phyloP scores from a whole-genome alignment of 1,140 invertebrate genomes.

The Glossosoma conforme region DNA sequence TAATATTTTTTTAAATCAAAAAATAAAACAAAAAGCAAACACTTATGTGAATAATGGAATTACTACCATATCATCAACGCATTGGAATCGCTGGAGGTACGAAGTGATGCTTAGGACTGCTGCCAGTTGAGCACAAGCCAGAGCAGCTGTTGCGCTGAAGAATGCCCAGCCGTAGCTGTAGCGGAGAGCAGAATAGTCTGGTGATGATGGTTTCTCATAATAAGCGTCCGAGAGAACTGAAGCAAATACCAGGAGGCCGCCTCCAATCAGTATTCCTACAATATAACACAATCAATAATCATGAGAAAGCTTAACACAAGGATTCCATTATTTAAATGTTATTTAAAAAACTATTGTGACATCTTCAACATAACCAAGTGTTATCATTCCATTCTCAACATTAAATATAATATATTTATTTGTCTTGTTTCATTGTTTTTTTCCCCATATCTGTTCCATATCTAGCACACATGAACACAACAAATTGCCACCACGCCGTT shows the following conservation, averaged over 20 bases:
- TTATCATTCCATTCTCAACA: background rate
- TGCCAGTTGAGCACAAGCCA: conserved; percentile 62
- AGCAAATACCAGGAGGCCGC: conserved; percentile 58
- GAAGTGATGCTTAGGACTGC: conserved; percentile 60
- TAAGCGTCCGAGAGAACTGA: conserved; percentile 57
- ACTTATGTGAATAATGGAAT: no score
- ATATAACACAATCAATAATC: conserved; percentile 31
- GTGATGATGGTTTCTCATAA: conserved; percentile 11
- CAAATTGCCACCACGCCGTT: background rate
- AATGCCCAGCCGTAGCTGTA: conserved; percentile 70
- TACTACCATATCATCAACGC: conserved; percentile 60
- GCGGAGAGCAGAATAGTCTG: conserved; percentile 39
- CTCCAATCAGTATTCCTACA: conserved; percentile 59
- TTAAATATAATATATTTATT: background rate
- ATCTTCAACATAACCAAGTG: background rate
- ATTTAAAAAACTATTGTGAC: background rate
- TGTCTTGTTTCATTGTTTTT: no score
- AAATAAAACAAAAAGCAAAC: no score
- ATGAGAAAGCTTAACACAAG: background rate
- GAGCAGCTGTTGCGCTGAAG: conserved; percentile 59
- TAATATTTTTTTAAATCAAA: no score
- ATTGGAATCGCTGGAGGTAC: conserved; percentile 58
- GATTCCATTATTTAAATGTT: background rate
- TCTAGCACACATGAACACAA: background rate
- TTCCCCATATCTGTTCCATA: no score